Evolutionary conservation across 1,140 invertebrate genomes (phyloP).

Genomic region (Drosophila hydei): DNA sequence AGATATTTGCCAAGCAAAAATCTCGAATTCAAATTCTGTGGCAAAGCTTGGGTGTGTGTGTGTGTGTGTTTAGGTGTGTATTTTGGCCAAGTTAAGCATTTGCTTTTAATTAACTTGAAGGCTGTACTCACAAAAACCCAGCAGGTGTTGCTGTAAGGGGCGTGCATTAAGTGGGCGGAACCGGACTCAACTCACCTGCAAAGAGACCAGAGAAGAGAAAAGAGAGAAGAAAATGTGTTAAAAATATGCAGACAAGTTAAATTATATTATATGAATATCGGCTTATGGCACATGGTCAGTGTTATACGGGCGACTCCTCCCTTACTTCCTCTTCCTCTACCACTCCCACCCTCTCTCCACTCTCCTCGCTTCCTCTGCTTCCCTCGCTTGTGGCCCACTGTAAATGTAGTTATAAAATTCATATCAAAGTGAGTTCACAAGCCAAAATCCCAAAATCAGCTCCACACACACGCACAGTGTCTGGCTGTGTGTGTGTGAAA

Average conservation of each 20-base stretch:
- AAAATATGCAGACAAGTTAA: constrained; percentile 51
- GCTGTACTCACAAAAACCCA: constrained; percentile 36
- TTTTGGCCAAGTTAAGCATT: constrained; percentile 53
- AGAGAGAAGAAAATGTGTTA: constrained; percentile 42
- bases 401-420: constrained; percentile 55
- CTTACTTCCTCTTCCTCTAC: not conserved
- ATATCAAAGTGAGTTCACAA: constrained; percentile 52
- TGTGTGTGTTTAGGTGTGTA: constrained; percentile 15
- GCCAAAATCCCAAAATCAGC: constrained; percentile 53
- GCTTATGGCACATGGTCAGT: constrained; percentile 35
- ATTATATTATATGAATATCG: constrained; percentile 54
- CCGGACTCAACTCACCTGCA: constrained; percentile 64
- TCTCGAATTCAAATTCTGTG: constrained; percentile 24
- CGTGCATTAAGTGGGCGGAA: constrained; percentile 1
- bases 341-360: not conserved
- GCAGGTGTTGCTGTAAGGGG: constrained; percentile 9
- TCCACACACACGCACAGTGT: constrained; percentile 13
- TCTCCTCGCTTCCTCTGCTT: not conserved
- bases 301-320: not conserved
- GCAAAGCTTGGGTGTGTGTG: not conserved
- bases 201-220: constrained; percentile 37
- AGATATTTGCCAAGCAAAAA: constrained; percentile 14
- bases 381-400: not conserved
- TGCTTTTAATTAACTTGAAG: constrained; percentile 67
- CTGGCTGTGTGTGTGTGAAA: constrained; percentile 45